Percentiles rank a stretch among this genome's conserved stretches.
phyloP scores from a whole-genome alignment of 2,113 vertebrate species.

The Motacilla alba region DNA sequence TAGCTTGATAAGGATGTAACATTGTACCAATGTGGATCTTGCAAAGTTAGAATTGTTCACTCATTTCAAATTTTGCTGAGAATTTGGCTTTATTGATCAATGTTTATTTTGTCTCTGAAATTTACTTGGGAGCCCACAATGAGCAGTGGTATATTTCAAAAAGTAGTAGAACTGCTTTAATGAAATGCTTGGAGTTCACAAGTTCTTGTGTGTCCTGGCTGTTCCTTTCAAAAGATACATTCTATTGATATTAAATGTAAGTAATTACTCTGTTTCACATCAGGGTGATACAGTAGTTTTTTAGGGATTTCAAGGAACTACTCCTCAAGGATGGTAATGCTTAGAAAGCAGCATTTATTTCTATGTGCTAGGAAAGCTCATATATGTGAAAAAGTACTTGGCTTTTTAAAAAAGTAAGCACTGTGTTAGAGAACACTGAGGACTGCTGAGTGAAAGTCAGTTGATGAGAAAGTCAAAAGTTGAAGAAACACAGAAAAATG shows the following conservation, averaged over 20 bases:
- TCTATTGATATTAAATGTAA: not conserved
- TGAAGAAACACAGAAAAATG: not conserved
- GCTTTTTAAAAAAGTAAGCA: not conserved
- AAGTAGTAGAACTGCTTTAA: not conserved
- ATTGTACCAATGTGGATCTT: not conserved
- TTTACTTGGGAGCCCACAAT: not conserved
- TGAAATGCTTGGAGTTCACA: not conserved
- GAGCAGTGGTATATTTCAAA: not conserved
- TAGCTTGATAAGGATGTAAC: not conserved
- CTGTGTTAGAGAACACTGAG: not conserved
- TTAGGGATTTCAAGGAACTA: not conserved
- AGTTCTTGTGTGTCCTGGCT: not conserved
- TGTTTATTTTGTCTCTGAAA: not conserved
- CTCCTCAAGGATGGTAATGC: not conserved
- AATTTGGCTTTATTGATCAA: not conserved
- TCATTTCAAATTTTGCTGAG: not conserved
- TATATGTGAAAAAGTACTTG: not conserved
- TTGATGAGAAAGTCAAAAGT: not conserved
- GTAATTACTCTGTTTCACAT: not conserved
- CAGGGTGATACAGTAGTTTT: not conserved
- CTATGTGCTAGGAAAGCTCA: not conserved
- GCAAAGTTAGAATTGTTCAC: not conserved
- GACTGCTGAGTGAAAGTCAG: not conserved
- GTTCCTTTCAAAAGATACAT: not conserved
- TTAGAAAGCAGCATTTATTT: not conserved